phyloP scores from a whole-genome alignment of 2,113 vertebrate genomes.

The Nesoenas mayeri region DNA sequence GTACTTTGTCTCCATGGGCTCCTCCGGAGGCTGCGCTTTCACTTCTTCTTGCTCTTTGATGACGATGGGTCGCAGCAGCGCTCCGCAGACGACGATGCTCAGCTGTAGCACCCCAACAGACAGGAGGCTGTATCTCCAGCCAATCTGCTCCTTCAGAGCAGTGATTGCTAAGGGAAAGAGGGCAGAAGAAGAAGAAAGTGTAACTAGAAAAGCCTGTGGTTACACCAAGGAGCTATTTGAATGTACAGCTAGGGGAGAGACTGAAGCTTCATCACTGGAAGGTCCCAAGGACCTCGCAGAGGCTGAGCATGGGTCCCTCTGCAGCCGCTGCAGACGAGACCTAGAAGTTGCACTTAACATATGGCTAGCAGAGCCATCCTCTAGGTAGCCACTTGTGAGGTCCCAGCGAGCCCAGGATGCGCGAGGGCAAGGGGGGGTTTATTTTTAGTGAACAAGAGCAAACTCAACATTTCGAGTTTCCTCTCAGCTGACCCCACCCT shows the following conservation, averaged over 20 bases:
- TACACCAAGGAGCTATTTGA: neutral
- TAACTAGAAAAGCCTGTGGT: neutral
- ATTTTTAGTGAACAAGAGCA: neutral
- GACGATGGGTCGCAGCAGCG: slow-evolving; percentile 85
- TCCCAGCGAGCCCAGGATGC: neutral
- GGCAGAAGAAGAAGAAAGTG: neutral
- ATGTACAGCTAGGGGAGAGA: neutral
- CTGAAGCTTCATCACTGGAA: neutral
- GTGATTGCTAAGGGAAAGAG: slow-evolving; percentile 77
- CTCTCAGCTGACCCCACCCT: neutral
- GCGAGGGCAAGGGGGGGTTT: neutral
- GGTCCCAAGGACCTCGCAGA: accelerated
- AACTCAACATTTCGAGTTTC: neutral
- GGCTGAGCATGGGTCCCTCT: neutral
- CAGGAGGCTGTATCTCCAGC: slow-evolving; percentile 89
- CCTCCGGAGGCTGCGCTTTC: slow-evolving; percentile 58
- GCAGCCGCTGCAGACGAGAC: neutral
- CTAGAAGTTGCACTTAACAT: neutral
- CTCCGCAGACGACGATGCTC: slow-evolving; percentile 82
- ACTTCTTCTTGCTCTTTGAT: slow-evolving; percentile 65
- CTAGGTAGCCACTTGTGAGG: neutral
- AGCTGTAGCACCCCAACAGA: slow-evolving; percentile 86
- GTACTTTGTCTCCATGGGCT: slow-evolving; percentile 73
- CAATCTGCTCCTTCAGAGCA: slow-evolving; percentile 82
- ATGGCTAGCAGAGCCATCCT: neutral